These are phyloP conservation scores for Lepus oiostolus DNA, from an alignment of 2,797 vertebrate species.

Conservation along the genomic window DNA sequence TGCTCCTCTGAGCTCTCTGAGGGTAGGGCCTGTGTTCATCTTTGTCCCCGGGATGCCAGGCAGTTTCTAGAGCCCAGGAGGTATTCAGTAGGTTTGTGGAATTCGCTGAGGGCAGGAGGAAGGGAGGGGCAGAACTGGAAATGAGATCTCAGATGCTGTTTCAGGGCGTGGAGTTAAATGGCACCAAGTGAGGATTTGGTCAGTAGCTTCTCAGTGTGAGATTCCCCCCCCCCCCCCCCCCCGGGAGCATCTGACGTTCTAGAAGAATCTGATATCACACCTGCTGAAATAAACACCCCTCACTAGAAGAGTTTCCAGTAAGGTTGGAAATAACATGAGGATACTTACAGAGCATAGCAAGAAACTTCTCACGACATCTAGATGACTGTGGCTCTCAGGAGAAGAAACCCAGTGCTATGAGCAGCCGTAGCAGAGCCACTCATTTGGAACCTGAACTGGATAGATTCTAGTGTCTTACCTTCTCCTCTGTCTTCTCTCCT, in stretches of 20 bases:
- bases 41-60: background rate
- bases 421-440: background rate
- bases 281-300: constrained; percentile 34
- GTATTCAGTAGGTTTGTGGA: background rate
- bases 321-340: constrained; percentile 1
- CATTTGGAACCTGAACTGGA: background rate
- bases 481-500: background rate
- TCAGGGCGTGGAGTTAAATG: background rate
- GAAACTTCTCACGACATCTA: background rate
- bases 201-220: background rate
- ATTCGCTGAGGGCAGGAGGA: background rate
- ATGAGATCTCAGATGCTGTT: background rate
- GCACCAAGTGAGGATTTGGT: background rate
- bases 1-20: background rate
- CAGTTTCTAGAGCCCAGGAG: background rate
- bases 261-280: constrained; percentile 27
- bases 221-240: background rate
- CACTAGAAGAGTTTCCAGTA: background rate
- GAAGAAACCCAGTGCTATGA: background rate
- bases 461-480: background rate
- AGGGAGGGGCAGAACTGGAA: background rate
- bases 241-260: background rate
- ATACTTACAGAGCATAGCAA: background rate
- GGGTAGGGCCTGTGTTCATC: background rate
- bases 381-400: background rate